A percentile compares a stretch with the other conserved stretches of the same genome.
Evolutionary conservation across 2,113 vertebrate genomes (phyloP).

Genomic region (Carlito syrichta): DNA sequence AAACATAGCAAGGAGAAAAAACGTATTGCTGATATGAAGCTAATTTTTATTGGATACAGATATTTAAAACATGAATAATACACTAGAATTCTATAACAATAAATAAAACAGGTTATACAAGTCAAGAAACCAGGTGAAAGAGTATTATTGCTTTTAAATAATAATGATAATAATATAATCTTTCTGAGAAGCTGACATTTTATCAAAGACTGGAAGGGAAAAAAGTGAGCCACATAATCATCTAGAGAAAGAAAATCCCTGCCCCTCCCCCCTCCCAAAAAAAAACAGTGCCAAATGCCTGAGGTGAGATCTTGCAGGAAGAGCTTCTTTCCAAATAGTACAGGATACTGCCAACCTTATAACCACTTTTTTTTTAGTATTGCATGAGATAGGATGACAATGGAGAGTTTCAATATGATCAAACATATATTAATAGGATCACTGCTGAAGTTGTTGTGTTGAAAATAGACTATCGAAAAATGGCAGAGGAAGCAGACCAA

Average conservation of each 20-base stretch:
- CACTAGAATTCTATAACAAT: not conserved
- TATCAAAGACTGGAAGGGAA: not conserved
- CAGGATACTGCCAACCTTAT: not conserved
- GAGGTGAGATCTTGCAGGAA: not conserved
- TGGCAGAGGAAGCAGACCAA: not conserved
- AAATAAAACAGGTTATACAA: not conserved
- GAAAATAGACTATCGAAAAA: not conserved
- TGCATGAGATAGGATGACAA: not conserved
- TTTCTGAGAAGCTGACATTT: not conserved
- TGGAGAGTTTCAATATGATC: not conserved
- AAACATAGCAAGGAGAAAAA: not conserved
- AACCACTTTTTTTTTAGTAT: not conserved
- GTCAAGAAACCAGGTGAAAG: not conserved
- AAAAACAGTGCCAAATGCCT: not conserved
- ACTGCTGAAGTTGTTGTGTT: not conserved
- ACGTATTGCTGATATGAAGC: not conserved
- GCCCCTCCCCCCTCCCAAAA: too few relatives aligned
- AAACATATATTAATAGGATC: not conserved
- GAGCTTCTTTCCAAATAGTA: not conserved
- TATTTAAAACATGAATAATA: not conserved
- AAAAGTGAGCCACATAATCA: not conserved
- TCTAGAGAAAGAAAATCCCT: not conserved
- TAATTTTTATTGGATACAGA: not conserved
- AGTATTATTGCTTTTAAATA: not conserved
- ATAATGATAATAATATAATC: not conserved